Percentiles rank a stretch among this genome's conserved stretches.
phyloP scores from a whole-genome alignment of 2,113 vertebrate genomes.

The Carlito syrichta region DNA sequence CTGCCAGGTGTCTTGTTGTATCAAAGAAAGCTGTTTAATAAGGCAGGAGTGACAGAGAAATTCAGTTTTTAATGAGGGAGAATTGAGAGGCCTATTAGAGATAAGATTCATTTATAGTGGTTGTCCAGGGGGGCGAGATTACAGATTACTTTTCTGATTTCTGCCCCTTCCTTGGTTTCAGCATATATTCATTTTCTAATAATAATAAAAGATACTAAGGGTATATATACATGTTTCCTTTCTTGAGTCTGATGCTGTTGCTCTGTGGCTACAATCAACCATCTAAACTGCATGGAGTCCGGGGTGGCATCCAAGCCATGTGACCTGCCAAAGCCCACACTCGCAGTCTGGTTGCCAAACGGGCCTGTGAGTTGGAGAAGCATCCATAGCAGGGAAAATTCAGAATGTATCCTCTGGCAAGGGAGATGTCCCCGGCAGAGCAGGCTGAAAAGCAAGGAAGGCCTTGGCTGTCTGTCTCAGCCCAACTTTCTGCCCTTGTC shows the following conservation, averaged over 20 bases:
- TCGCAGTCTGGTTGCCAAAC: accelerated
- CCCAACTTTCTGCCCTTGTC: neutral
- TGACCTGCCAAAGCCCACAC: neutral
- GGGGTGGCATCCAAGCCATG: neutral
- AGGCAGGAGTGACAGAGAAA: slow-evolving; percentile 36
- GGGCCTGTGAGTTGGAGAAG: neutral
- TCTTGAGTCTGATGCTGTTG: neutral
- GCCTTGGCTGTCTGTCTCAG: neutral
- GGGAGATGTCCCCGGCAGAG: neutral
- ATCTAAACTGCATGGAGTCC: neutral
- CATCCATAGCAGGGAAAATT: neutral
- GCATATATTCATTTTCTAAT: neutral
- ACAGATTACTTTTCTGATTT: neutral
- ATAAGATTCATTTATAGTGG: neutral
- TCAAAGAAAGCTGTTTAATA: neutral
- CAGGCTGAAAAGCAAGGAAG: neutral
- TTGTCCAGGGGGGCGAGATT: neutral
- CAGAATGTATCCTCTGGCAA: neutral
- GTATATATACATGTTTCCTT: slow-evolving; percentile 31
- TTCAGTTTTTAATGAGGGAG: slow-evolving; percentile 25
- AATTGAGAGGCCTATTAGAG: slow-evolving; percentile 2
- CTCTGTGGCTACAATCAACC: neutral
- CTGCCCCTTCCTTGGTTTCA: neutral
- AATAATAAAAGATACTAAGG: neutral
- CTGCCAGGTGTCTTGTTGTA: neutral